Conservation (phyloP, 1,140 invertebrate genomes). For the Batillaria attramentaria region DNA sequence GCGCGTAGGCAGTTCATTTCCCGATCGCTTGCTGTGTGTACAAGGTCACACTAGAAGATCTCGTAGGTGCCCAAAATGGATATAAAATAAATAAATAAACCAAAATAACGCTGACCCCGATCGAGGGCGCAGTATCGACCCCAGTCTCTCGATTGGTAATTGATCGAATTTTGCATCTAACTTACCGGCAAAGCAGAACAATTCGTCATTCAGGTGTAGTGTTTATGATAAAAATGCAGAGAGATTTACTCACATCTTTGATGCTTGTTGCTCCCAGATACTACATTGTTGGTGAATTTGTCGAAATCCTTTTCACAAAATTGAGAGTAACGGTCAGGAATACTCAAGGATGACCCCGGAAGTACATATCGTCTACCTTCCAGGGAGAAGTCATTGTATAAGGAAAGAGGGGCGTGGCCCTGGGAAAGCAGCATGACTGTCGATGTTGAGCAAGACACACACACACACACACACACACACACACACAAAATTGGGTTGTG, state of each 20-base stretch:
- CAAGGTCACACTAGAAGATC: background rate
- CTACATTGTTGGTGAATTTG: constrained; percentile 17
- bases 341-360: constrained; percentile 2
- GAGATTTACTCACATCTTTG: background rate
- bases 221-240: background rate
- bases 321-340: constrained; percentile 7
- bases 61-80: background rate
- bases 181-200: background rate
- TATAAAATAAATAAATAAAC: background rate
- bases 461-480: too few relatives aligned
- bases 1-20: background rate
- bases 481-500: too few relatives aligned
- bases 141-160: constrained; percentile 11
- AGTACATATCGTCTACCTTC: background rate
- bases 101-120: constrained; percentile 1
- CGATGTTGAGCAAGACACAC: too few relatives aligned
- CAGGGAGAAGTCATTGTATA: constrained; percentile 5
- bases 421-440: too few relatives aligned
- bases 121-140: constrained; percentile 17
- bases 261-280: background rate
- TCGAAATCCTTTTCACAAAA: background rate
- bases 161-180: constrained; percentile 1
- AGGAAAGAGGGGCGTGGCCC: too few relatives aligned
- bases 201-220: background rate
- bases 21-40: background rate